Conservation (phyloP, 2,113 vertebrate species). For the Caranx ignobilis region DNA sequence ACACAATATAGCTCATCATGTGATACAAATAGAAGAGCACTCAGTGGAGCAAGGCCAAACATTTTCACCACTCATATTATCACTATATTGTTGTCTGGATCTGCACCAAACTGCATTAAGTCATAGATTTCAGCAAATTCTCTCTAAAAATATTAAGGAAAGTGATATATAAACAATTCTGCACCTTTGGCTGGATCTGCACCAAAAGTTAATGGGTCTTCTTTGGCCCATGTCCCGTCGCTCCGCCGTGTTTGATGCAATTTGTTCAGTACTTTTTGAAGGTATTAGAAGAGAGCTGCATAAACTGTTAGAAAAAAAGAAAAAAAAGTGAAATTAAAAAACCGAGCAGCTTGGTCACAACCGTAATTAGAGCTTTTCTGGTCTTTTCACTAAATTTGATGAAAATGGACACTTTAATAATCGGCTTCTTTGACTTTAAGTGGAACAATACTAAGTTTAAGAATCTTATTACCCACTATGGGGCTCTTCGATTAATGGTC, state of each 20-base stretch:
- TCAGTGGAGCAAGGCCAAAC: too few species aligned
- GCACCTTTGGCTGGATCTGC: too few species aligned
- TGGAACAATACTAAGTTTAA: background rate
- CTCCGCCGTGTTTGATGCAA: too few species aligned
- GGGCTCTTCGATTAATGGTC: conserved; percentile 13
- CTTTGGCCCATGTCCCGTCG: too few species aligned
- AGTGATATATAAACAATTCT: too few species aligned
- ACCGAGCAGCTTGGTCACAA: background rate
- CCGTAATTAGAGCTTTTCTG: conserved; percentile 28
- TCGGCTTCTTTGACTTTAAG: conserved; percentile 15
- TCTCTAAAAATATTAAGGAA: too few species aligned
- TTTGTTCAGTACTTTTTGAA: too few species aligned
- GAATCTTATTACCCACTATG: background rate
- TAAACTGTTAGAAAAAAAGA: conserved; percentile 13
- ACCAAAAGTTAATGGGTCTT: too few species aligned
- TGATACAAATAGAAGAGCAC: conserved; percentile 4
- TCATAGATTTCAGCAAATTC: too few species aligned
- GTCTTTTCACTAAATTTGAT: conserved; percentile 2
- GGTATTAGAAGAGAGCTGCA: background rate
- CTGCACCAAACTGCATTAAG: too few species aligned
- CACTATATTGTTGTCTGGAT: too few species aligned
- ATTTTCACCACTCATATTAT: too few species aligned
- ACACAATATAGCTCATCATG: conserved; percentile 28
- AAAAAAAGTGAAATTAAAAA: background rate
- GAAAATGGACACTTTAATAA: conserved; percentile 35